Percentiles rank a stretch among this genome's conserved stretches.
These are phyloP conservation scores for Trematocara variabile DNA, from an alignment of 2,113 vertebrate species.

Conservation along the genomic window DNA sequence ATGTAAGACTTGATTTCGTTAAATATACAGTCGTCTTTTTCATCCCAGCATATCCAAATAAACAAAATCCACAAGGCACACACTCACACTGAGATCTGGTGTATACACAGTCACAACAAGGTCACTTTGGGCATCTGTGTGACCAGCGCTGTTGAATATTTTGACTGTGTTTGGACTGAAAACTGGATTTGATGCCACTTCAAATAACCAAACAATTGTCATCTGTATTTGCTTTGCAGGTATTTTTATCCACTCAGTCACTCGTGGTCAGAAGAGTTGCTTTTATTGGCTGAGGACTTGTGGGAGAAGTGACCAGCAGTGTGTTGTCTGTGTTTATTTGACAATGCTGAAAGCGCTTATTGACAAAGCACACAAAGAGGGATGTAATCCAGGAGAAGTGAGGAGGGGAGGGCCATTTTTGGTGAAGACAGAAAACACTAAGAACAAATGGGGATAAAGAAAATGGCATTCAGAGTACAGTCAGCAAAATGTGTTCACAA, in stretches of 20 bases:
- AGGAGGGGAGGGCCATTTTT: background rate
- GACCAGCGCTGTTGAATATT: slow-evolving; percentile 49
- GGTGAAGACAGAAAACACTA: background rate
- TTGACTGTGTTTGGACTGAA: slow-evolving; percentile 43
- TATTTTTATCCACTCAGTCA: slow-evolving; percentile 1
- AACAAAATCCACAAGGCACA: background rate
- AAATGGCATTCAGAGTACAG: background rate
- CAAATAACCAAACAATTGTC: slow-evolving; percentile 45
- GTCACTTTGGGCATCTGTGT: slow-evolving; percentile 46
- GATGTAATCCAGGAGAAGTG: background rate
- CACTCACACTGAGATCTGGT: background rate
- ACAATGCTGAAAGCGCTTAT: background rate
- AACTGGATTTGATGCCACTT: slow-evolving; percentile 33
- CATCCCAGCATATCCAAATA: background rate
- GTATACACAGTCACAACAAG: slow-evolving; percentile 32
- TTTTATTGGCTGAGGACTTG: slow-evolving; percentile 20
- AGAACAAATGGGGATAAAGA: background rate
- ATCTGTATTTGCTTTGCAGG: background rate
- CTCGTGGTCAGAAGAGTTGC: slow-evolving; percentile 3
- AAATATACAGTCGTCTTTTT: background rate
- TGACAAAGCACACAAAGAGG: background rate
- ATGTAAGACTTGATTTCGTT: background rate
- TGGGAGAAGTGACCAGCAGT: background rate
- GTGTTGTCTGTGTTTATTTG: background rate
- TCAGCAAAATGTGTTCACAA: background rate